Evolutionary conservation across 2,888 invertebrate species (phyloP).

Genomic region (Cyrtodaria siliqua): DNA sequence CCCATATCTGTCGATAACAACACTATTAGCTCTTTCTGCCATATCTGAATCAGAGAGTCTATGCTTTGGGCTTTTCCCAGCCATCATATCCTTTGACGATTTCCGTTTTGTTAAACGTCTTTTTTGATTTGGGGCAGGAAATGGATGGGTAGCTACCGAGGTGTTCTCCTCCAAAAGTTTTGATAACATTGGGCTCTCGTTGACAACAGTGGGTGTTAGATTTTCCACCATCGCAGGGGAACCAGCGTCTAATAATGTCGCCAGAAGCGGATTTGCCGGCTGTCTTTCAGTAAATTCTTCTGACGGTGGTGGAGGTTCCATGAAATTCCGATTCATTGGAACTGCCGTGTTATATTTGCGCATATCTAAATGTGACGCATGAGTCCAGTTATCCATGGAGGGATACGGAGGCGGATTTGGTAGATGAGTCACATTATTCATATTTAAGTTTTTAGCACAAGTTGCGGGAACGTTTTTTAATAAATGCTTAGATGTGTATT

Average conservation of each 20-base stretch:
- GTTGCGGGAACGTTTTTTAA: conserved; percentile 23
- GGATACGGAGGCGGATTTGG: conserved; percentile 39
- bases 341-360: conserved; percentile 42
- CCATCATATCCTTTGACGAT: conserved; percentile 74
- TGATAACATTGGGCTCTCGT: conserved; percentile 81
- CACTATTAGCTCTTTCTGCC: conserved; percentile 45
- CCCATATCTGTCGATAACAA: conserved; percentile 49
- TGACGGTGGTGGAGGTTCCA: conserved; percentile 42
- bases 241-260: conserved; percentile 81
- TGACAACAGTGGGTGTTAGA: conserved; percentile 34
- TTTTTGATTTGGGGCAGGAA: conserved; percentile 58
- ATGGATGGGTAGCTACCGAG: conserved; percentile 64
- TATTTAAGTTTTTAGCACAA: conserved; percentile 13
- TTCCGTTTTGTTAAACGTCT: conserved; percentile 76
- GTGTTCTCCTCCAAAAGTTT: conserved; percentile 80
- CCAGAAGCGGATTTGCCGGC: conserved; percentile 80
- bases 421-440: conserved; percentile 28
- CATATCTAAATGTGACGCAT: conserved; percentile 43
- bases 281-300: conserved; percentile 40
- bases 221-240: conserved; percentile 56
- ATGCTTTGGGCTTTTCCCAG: conserved; percentile 84
- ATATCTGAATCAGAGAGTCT: conserved; percentile 69
- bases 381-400: conserved; percentile 24
- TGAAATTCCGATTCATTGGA: conserved; percentile 31
- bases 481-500: conserved; percentile 33